Percentiles rank a stretch among this genome's conserved stretches.
Conservation (phyloP, 1,140 invertebrate genomes). For the Scaptomyza graminum region DNA sequence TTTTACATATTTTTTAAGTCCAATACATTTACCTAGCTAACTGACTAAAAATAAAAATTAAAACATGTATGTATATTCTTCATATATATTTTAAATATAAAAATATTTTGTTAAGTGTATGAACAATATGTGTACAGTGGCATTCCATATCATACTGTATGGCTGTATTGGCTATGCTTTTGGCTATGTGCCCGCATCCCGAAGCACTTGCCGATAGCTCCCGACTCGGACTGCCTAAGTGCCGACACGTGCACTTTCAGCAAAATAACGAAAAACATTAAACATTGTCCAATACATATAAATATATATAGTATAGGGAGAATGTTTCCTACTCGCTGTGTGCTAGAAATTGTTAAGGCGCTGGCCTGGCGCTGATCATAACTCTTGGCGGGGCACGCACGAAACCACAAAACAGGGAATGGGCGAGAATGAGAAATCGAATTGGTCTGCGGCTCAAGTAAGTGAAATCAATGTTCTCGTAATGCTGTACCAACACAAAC, state of each 20-base stretch:
- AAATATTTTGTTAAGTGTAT: not conserved
- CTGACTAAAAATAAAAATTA: too few species aligned
- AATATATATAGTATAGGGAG: not conserved
- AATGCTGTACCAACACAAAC: not conserved
- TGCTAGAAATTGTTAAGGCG: constrained; percentile 27
- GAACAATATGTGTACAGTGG: too few species aligned
- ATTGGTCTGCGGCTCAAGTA: constrained; percentile 5
- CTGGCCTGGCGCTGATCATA: constrained; percentile 40
- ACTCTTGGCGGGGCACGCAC: constrained; percentile 21
- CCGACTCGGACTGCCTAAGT: constrained; percentile 26
- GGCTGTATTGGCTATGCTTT: constrained; percentile 1
- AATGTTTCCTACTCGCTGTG: not conserved
- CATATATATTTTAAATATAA: too few species aligned
- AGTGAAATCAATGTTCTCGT: constrained; percentile 68
- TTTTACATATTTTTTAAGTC: too few species aligned
- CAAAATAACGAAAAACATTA: constrained; percentile 22
- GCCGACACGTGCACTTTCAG: constrained; percentile 53
- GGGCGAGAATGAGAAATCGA: constrained; percentile 6
- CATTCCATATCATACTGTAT: too few species aligned
- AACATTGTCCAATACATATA: constrained; percentile 27
- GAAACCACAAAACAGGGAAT: not conserved
- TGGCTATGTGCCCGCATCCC: constrained; percentile 51
- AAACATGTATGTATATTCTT: too few species aligned
- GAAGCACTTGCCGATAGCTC: constrained; percentile 23
- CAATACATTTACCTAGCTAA: too few species aligned